Percentiles rank a stretch among this genome's conserved stretches.
Evolutionary conservation across 1,140 invertebrate species (phyloP).

Genomic region (Phymastichus coffea): DNA sequence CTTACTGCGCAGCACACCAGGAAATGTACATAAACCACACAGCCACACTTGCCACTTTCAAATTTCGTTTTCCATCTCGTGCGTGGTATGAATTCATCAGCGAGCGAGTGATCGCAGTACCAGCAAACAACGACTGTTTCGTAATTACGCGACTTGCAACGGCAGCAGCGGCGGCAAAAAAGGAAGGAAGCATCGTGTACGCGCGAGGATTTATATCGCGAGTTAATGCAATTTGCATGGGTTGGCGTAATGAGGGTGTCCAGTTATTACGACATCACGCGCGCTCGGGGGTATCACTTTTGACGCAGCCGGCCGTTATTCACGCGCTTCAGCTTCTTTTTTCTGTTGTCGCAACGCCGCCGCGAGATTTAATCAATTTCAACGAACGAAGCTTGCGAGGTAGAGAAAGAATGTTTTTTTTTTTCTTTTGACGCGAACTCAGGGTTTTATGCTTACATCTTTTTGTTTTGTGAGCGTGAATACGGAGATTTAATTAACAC

Average conservation of each 20-base stretch:
- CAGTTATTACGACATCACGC: constrained; percentile 13
- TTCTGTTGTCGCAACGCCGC: constrained; percentile 1
- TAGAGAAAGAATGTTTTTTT: constrained; percentile 14
- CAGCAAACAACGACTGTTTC: background rate
- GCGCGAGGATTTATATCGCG: constrained; percentile 16
- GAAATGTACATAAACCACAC: no score
- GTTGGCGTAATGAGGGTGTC: constrained; percentile 18
- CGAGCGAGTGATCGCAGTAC: no score
- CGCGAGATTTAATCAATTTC: constrained; percentile 26
- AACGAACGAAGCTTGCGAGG: no score
- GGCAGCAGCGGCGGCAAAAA: no score
- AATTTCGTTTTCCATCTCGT: no score
- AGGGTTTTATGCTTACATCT: no score
- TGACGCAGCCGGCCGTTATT: background rate
- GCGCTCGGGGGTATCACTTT: background rate
- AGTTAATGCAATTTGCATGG: constrained; percentile 23
- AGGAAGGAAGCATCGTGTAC: no score
- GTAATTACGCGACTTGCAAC: constrained; percentile 24
- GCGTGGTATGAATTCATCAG: no score
- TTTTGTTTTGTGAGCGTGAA: no score
- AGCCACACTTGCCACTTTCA: no score
- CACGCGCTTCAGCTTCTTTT: background rate
- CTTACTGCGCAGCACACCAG: no score
- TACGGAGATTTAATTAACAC: no score
- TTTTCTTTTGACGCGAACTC: background rate